Evolutionary conservation across 2,888 invertebrate genomes (phyloP), one percentile per base, ranked within the genome.

Genomic region (Linnaemya tessellans): DNA sequence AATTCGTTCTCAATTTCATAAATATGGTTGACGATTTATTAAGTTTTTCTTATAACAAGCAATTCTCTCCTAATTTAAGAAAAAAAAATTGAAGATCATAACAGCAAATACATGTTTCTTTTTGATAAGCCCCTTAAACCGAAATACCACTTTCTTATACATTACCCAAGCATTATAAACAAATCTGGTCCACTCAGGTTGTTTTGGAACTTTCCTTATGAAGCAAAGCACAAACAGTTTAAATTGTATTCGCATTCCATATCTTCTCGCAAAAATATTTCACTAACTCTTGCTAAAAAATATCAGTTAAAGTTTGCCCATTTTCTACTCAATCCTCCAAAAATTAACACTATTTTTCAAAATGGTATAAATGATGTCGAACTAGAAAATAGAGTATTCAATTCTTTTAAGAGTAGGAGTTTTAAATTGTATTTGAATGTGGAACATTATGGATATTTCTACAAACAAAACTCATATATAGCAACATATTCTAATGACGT

Each of bases 221-320:
- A 80, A 58, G 60, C 56, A 8, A 75, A 81, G 54, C 81, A 81
- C 22, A 81, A 68, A 51, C 49, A 81, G 15, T 81, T 81, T 67
- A 81, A 81, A 81, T 41, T 60, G 15, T 81, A 81, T n/a, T 54
- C 80, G 1, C 71, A 80, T 58, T 1, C 38, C 43, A 73, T 35
- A 41, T 41, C 65, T 15, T 64, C 62, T 25, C 43, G 81, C n/a
- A 75, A 68, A 51, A 75, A 80, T 54, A 54, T 80, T 11, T 62
- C 38, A 20, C 20, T 62, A 38, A 62, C 62, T 38, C 62, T 38
- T 38, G 62, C 62, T n/a, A 62, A 62, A 5, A 62, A 62, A 41
- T 62, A 62, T 20, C 62, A 62, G 15, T 20, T 38, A 41, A 62
- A 62, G 20, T 62, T 62, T 8, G 62, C 38, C 4, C 20, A 62